Percentiles rank a stretch among this genome's conserved stretches.
phyloP scores from a whole-genome alignment of 2,113 vertebrate species.

The Serilophus lunatus region DNA sequence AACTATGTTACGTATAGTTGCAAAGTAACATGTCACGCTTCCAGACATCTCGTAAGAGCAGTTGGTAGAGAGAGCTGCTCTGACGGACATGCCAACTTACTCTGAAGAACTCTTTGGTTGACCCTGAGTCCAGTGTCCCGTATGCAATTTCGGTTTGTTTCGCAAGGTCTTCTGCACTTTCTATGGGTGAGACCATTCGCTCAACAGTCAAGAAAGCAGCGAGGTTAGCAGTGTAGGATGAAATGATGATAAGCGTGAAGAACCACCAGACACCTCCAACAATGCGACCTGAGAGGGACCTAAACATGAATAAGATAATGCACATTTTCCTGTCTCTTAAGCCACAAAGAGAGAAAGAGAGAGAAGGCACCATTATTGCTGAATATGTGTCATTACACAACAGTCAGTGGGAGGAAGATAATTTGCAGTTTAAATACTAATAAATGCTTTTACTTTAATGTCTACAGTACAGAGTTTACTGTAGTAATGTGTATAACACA shows the following conservation, averaged over 20 bases:
- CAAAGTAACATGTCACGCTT: not conserved
- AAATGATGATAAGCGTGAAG: constrained; percentile 99
- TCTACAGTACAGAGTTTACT: not conserved
- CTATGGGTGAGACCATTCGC: constrained; percentile 98
- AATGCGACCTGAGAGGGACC: constrained; percentile 97
- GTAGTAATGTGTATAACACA: not conserved
- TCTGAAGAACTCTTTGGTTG: constrained; percentile 99
- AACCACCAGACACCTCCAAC: constrained; percentile 99
- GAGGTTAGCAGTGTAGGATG: constrained; percentile 98
- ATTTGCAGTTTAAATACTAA: not conserved
- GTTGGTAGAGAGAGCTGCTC: not conserved
- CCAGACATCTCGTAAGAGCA: not conserved
- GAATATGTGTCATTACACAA: not conserved
- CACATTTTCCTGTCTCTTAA: constrained; percentile 60
- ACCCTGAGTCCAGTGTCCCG: constrained; percentile 95
- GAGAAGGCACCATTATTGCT: not conserved
- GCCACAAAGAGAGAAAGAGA: not conserved
- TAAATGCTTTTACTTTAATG: not conserved
- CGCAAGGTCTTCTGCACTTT: constrained; percentile 97
- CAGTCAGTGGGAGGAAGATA: not conserved
- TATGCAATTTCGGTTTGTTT: constrained; percentile 99
- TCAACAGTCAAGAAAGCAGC: constrained; percentile 99
- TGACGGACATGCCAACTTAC: constrained; percentile 71
- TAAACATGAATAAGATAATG: constrained; percentile 77
- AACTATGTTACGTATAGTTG: not conserved